Evolutionary conservation across 2,113 vertebrate species (phyloP).

Genomic region (Melierax canorus): DNA sequence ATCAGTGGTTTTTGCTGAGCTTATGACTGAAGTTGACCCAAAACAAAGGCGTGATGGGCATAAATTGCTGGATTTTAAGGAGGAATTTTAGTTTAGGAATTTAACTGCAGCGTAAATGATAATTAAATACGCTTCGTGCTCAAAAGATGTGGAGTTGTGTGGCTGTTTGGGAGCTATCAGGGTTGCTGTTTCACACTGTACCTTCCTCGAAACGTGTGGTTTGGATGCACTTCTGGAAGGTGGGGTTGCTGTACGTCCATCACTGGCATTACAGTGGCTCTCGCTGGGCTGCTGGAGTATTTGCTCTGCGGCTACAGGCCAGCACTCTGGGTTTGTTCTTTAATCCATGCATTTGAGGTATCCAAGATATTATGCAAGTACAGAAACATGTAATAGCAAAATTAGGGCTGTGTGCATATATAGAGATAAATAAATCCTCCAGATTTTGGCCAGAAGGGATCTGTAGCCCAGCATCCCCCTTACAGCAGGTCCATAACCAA

Average conservation of each 20-base stretch:
- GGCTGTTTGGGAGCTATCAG: neutral
- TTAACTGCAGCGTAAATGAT: fast-evolving
- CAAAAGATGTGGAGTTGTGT: neutral
- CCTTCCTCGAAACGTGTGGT: fast-evolving
- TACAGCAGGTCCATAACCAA: neutral
- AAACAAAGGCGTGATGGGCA: neutral
- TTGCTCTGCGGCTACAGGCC: neutral
- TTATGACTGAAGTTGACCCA: neutral
- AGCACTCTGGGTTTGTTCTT: neutral
- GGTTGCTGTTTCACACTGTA: neutral
- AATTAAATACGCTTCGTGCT: neutral
- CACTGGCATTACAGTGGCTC: neutral
- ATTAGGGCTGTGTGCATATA: fast-evolving
- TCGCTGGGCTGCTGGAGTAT: neutral
- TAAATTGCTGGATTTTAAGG: neutral
- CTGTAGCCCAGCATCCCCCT: neutral
- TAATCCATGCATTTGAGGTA: neutral
- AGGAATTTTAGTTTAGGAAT: neutral
- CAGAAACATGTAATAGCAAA: neutral
- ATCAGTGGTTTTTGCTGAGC: neutral
- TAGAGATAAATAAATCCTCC: neutral
- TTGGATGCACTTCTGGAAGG: neutral
- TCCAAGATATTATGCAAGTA: neutral
- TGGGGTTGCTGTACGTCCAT: neutral
- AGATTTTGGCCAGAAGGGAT: no score